These are phyloP conservation scores for Melanotus villosus DNA, from an alignment of 2,888 invertebrate genomes.

Conservation along the genomic window DNA sequence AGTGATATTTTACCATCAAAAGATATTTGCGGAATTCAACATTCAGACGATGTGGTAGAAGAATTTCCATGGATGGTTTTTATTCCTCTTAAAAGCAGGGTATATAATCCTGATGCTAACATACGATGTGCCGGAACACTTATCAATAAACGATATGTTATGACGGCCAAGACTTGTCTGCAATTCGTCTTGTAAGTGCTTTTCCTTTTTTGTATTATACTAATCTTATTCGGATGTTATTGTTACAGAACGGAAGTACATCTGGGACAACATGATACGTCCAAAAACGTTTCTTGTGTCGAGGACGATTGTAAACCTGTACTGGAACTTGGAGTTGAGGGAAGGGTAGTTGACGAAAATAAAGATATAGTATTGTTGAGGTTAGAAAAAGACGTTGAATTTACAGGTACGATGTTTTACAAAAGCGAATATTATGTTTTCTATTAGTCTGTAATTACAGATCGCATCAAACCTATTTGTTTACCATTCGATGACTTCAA, in stretches of 20 bases:
- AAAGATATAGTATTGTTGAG: conserved; percentile 11
- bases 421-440: no score
- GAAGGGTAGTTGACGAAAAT: background rate
- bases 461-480: conserved; percentile 13
- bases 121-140: conserved; percentile 28
- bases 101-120: conserved; percentile 24
- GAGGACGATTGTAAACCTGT: background rate
- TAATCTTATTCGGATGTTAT: no score
- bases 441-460: no score
- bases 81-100: conserved; percentile 20
- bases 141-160: conserved; percentile 29
- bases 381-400: conserved; percentile 20
- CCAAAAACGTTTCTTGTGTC: background rate
- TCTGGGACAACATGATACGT: conserved; percentile 20
- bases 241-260: conserved; percentile 24
- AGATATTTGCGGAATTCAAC: background rate
- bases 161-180: conserved; percentile 13
- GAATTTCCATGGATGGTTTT: conserved; percentile 29
- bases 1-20: background rate
- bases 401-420: conserved; percentile 8
- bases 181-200: conserved; percentile 36
- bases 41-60: background rate
- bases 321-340: conserved; percentile 10
- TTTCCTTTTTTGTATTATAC: background rate
- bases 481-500: conserved; percentile 17